Evolutionary conservation across 2,888 invertebrate species (phyloP).

Genomic region (Prostheceraeus crozeri): DNA sequence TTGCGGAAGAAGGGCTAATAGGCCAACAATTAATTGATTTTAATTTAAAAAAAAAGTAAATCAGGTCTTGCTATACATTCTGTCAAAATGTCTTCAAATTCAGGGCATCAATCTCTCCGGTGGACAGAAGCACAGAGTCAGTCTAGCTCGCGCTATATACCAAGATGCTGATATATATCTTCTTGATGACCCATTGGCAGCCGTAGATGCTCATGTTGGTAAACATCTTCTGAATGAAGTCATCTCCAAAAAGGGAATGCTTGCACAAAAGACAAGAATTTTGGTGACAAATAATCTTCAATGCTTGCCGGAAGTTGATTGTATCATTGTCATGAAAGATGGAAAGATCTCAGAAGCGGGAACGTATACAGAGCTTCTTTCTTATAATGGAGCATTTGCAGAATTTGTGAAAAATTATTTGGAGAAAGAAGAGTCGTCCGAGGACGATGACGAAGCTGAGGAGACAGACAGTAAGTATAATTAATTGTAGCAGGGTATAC

Average conservation of each 20-base stretch:
- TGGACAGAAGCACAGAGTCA: too few species aligned
- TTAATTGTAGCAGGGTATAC: too few species aligned
- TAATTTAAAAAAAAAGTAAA: too few species aligned
- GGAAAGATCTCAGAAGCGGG: conserved; percentile 32
- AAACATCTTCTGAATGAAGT: conserved; percentile 54
- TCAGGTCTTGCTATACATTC: too few species aligned
- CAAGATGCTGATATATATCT: conserved; percentile 56
- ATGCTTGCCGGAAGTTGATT: conserved; percentile 44
- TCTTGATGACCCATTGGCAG: conserved; percentile 58
- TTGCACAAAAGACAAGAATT: conserved; percentile 34
- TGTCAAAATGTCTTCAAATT: too few species aligned
- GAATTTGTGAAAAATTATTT: conserved; percentile 40
- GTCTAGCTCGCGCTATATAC: conserved; percentile 57
- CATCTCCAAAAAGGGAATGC: conserved; percentile 17
- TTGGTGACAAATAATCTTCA: conserved; percentile 47
- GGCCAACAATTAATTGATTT: too few species aligned
- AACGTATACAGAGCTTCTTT: conserved; percentile 31
- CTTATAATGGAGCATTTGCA: conserved; percentile 35
- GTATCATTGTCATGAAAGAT: conserved; percentile 34
- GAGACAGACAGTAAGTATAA: too few species aligned
- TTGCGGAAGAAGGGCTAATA: too few species aligned
- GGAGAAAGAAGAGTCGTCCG: conserved; percentile 34
- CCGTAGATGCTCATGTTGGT: conserved; percentile 58
- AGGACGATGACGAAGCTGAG: conserved; percentile 34
- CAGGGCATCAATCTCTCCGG: too few species aligned